Evolutionary conservation across 1,140 invertebrate genomes (phyloP).

Genomic region (Lucilia cuprina): DNA sequence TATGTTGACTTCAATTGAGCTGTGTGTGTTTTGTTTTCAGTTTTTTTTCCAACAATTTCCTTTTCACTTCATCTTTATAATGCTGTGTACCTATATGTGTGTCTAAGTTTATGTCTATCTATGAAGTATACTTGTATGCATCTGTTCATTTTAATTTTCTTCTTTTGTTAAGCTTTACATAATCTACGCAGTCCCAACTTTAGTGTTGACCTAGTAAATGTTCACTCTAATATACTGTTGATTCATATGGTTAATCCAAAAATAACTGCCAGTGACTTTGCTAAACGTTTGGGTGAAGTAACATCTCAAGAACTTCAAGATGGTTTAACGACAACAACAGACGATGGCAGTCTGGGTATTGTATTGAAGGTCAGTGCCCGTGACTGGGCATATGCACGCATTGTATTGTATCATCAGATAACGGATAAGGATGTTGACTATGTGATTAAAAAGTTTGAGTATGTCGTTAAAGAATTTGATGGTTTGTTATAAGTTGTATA

Average conservation of each 20-base stretch:
- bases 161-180: conserved; percentile 67
- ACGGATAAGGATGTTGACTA: conserved; percentile 69
- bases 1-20: neutral
- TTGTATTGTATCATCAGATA: conserved; percentile 76
- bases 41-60: neutral
- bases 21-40: neutral
- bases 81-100: neutral
- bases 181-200: conserved; percentile 45
- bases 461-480: conserved; percentile 69
- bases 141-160: conserved; percentile 34
- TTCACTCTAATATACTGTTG: conserved; percentile 84
- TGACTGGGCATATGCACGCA: conserved; percentile 65
- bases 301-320: conserved; percentile 66
- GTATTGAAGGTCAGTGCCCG: conserved; percentile 68
- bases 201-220: conserved; percentile 69
- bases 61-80: neutral
- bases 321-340: conserved; percentile 59
- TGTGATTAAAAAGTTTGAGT: conserved; percentile 70
- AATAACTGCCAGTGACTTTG: conserved; percentile 67
- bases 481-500: conserved; percentile 36
- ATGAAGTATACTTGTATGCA: neutral
- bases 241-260: conserved; percentile 67
- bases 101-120: neutral
- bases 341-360: conserved; percentile 63
- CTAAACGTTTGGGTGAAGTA: conserved; percentile 66